These are phyloP conservation scores for Bagarius yarrelli DNA, from an alignment of 2,113 vertebrate genomes.

Conservation along the genomic window DNA sequence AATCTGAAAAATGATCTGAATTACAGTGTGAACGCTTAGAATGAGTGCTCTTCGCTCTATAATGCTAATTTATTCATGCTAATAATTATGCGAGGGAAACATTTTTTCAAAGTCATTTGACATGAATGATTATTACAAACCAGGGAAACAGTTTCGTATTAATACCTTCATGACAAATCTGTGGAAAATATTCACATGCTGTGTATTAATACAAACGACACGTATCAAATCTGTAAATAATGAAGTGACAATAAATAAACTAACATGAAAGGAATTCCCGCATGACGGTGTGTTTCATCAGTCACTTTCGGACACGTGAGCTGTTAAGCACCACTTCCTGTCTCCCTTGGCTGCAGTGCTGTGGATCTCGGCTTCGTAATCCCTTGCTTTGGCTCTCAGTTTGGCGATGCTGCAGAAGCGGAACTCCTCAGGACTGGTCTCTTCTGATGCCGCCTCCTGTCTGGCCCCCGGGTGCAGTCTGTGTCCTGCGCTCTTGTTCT, in stretches of 20 bases:
- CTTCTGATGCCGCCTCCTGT: constrained; percentile 54
- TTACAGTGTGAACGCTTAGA: neutral
- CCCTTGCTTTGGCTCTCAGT: constrained; percentile 76
- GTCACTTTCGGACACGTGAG: constrained; percentile 59
- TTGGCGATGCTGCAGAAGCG: constrained; percentile 76
- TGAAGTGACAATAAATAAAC: constrained; percentile 35
- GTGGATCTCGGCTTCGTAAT: constrained; percentile 76
- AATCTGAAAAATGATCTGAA: neutral
- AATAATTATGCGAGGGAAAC: neutral
- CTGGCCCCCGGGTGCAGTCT: constrained; percentile 33
- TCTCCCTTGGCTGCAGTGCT: constrained; percentile 58
- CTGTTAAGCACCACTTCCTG: constrained; percentile 54
- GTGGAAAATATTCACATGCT: neutral
- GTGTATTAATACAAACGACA: neutral
- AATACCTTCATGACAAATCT: neutral
- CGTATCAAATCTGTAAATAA: neutral
- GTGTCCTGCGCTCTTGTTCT: constrained; percentile 47
- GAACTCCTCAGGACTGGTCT: constrained; percentile 64
- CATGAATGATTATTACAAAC: no score
- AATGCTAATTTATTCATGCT: neutral
- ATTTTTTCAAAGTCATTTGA: no score
- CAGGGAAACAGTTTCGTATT: neutral
- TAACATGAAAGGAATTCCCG: neutral
- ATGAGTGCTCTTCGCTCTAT: neutral
- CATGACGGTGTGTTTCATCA: constrained; percentile 42